Base-by-base conservation (phyloP, 1,140 invertebrate genomes). In the Psilanteris sp. region DNA sequence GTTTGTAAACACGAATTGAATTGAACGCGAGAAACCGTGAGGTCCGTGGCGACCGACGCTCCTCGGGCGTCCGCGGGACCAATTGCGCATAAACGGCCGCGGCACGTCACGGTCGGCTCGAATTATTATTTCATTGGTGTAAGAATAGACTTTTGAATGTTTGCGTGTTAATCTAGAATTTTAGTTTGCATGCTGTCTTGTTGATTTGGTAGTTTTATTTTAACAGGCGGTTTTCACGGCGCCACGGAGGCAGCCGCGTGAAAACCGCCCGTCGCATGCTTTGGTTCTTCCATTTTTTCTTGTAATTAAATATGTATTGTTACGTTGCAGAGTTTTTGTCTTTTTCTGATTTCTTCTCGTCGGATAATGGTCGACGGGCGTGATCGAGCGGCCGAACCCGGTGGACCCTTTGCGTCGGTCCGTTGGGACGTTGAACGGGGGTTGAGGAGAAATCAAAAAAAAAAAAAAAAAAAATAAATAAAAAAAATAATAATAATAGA, bases 121-220 rank as follows among this genome's bases (percentile, higher is more conserved):
- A 3, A 50, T 54, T 71, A 71, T 74, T 66, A 61, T 61, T 77
- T 77, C 9, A 54, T 67, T 71, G 44, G 26, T 71, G 74, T 77
- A 67, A 52, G 66, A 76, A 39, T 71, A 77, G 66, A 46, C 10
- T 77, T 71, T 77, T 54, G 48, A 70, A 54, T 71, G 64, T 71
- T 67, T 67, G 62, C 41, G 55, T 77, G 59, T 77, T 70, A 54
- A 55, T 44, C 7, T 61, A 77, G 59, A 41, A 55, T 67, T 77
- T 77, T 71, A 77, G 74, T 77, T 77, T 77, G 74, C 74, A 77
- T 18, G 74, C 14, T 67, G 24, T 46, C 54, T 67, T 72, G 55
- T 77, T 71, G 41, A 6, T 52, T 46, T 59, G 8, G 26, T 59
- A 54, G 15, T 16, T 54, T 9, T 6, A 59, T 20, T 18, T 22